Percentiles rank a stretch among this genome's conserved stretches.
Evolutionary conservation across 2,113 vertebrate genomes (phyloP).

Genomic region (Ondatra zibethicus): DNA sequence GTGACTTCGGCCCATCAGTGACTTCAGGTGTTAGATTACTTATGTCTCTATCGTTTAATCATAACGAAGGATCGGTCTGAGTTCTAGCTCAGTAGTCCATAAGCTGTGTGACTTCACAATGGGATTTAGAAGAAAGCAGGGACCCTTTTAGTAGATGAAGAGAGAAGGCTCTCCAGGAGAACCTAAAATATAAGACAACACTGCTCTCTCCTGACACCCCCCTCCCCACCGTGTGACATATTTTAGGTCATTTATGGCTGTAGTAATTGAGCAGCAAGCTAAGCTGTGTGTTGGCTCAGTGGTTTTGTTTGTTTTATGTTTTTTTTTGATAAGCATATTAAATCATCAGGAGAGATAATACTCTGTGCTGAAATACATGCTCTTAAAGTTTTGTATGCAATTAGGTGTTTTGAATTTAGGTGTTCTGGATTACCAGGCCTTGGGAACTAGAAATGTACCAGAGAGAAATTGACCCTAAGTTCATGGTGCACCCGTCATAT

Average conservation of each 20-base stretch:
- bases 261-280: neutral
- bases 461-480: neutral
- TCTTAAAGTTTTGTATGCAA: neutral
- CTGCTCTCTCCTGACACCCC: neutral
- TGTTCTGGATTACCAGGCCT: neutral
- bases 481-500: neutral
- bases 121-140: conserved; percentile 21
- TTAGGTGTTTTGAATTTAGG: neutral
- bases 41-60: neutral
- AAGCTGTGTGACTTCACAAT: neutral
- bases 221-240: neutral
- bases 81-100: neutral
- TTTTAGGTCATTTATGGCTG: neutral
- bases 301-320: neutral
- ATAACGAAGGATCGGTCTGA: neutral
- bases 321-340: conserved; percentile 35
- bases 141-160: neutral
- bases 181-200: neutral
- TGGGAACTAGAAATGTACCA: neutral
- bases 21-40: conserved; percentile 1
- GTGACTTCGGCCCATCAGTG: conserved; percentile 9
- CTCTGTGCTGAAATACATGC: neutral
- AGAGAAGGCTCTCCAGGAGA: neutral
- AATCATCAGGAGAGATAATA: conserved; percentile 7
- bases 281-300: neutral